These are phyloP conservation scores for Electrona antarctica DNA, from an alignment of 2,113 vertebrate genomes.

Conservation along the genomic window DNA sequence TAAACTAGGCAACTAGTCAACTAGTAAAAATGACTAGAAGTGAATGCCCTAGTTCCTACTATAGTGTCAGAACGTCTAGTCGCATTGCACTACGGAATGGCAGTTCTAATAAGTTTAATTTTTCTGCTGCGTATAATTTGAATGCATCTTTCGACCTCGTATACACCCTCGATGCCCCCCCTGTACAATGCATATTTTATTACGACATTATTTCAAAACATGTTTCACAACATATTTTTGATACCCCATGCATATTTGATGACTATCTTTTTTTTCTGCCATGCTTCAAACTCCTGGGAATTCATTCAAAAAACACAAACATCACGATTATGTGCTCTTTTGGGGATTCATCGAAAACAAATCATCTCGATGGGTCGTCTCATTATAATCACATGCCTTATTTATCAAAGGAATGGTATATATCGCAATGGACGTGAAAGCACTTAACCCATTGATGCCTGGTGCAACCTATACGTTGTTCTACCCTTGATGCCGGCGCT, in stretches of 20 bases:
- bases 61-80: not conserved
- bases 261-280: not conserved
- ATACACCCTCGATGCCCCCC: not conserved
- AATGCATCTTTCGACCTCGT: not conserved
- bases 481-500: no score
- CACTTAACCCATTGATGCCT: not conserved
- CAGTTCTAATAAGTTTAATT: not conserved
- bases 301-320: not conserved
- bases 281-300: not conserved
- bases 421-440: not conserved
- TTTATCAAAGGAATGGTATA: not conserved
- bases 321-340: not conserved
- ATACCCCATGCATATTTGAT: not conserved
- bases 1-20: no score
- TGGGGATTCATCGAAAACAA: not conserved
- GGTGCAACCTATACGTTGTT: no score
- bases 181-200: not conserved
- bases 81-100: not conserved
- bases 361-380: not conserved
- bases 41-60: not conserved
- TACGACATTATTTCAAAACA: not conserved
- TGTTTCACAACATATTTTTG: not conserved
- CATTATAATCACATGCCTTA: not conserved
- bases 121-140: not conserved
- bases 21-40: no score